Evolutionary conservation across 1,140 invertebrate species (phyloP), one percentile per base, ranked within the genome.

Genomic region (Venturia canescens): DNA sequence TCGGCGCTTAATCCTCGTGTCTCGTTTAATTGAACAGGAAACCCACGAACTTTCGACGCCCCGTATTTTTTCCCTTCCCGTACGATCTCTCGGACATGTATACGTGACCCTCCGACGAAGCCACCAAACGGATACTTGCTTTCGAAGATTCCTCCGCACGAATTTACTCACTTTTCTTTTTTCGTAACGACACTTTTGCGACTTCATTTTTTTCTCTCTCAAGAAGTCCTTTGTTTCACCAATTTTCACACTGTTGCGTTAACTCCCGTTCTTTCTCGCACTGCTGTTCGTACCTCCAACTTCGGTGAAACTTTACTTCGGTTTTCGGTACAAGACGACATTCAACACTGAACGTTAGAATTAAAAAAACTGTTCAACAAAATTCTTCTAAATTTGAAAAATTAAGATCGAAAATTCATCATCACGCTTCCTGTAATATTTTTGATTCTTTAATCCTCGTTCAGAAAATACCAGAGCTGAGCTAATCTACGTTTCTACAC

Each of bases 21-120:
- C 75, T 77, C 75, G 53, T 77, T 77, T 77, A 77, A 77, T 77
- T 77, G 60, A 34, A 77, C 75, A 77, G 75, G 75, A 77, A 77
- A 77, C 75, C 75, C 75, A 66, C 75, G 75, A 63, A 77, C 75
- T 77, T 77, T 77, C 60, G 75, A 66, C 57, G n/a, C 57, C 57
- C 21, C 75, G 75, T 44, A 44, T 57, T 77, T 77, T 77, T 77
- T 16, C 75, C 15, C 48, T 34, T 76, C 26, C 57, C 57, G 44
- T 66, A 34, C 31, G 16, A 21, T 11, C 57, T 38, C 29, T 23
- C 31, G 29, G 27, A 53, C 50, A 23, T n/a, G n/a, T n/a, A n/a
- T 63, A 50, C 27, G 26, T 34, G 2, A 26, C 48, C 71, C 48
- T 60, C 26, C 23, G 34, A 60, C 60, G 75, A 77, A 77, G 75